Evolutionary conservation across 2,797 vertebrate species (phyloP).

Genomic region (Siniperca obscura): DNA sequence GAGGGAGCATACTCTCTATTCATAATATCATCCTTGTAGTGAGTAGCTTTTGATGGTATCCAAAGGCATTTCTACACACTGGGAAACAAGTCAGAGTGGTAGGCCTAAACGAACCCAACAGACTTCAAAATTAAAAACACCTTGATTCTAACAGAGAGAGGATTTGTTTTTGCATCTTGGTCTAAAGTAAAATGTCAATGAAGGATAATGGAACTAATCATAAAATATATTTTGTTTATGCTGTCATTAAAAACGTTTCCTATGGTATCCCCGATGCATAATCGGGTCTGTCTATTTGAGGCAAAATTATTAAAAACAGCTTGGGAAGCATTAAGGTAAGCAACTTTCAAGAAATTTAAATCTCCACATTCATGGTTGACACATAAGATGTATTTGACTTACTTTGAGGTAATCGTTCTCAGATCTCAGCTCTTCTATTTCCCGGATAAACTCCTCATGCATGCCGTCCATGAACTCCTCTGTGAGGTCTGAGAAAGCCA

Average conservation of each 20-base stretch:
- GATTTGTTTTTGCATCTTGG: not conserved
- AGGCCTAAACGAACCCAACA: constrained; percentile 13
- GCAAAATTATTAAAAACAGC: not conserved
- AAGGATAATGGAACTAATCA: no score
- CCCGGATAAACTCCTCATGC: constrained; percentile 91
- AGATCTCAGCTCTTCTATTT: constrained; percentile 95
- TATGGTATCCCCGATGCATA: not conserved
- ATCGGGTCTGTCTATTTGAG: not conserved
- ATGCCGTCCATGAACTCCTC: constrained; percentile 94
- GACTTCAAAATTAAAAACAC: not conserved
- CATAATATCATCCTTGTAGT: constrained; percentile 41
- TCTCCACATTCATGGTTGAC: not conserved
- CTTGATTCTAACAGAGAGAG: not conserved
- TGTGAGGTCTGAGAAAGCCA: constrained; percentile 97
- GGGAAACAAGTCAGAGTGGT: not conserved
- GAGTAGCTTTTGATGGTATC: constrained; percentile 36
- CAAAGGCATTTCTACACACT: constrained; percentile 22
- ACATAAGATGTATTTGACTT: constrained; percentile 54
- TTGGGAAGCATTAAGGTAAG: not conserved
- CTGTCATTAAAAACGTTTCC: not conserved
- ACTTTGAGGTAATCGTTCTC: constrained; percentile 99
- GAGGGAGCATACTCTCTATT: constrained; percentile 29
- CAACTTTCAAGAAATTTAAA: not conserved
- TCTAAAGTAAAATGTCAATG: not conserved
- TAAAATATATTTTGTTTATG: not conserved